Conservation (phyloP, 2,113 vertebrate genomes). For the Panthera leo region DNA sequence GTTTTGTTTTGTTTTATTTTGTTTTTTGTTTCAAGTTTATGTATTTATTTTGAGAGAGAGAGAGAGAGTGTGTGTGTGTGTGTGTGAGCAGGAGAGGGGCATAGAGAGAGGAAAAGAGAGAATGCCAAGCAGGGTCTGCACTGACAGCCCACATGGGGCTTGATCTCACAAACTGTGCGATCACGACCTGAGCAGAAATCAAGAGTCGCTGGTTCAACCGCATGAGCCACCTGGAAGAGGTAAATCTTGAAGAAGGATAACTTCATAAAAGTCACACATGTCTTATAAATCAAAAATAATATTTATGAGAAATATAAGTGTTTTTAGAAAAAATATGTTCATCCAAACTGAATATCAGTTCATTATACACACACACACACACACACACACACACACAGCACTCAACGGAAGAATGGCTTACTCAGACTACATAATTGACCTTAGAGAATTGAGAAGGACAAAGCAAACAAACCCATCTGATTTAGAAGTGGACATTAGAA, state of each 20-base stretch:
- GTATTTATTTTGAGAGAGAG: no score
- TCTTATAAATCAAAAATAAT: slow-evolving; percentile 62
- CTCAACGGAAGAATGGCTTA: slow-evolving; percentile 61
- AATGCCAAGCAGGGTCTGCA: no score
- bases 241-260: slow-evolving; percentile 69
- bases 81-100: no score
- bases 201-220: no score
- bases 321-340: slow-evolving; percentile 48
- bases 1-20: no score
- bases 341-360: slow-evolving; percentile 47
- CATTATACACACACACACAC: background rate
- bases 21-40: no score
- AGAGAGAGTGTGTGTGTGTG: no score
- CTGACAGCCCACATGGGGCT: no score
- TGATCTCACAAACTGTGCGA: no score
- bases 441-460: slow-evolving; percentile 72
- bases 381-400: no score
- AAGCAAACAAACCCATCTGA: slow-evolving; percentile 76
- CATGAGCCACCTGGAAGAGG: slow-evolving; percentile 20
- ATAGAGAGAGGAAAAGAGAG: no score
- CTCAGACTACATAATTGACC: slow-evolving; percentile 56
- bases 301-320: slow-evolving; percentile 54
- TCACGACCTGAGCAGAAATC: no score
- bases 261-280: slow-evolving; percentile 63
- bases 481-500: slow-evolving; percentile 65